Percentiles rank a stretch among this genome's conserved stretches.
These are phyloP conservation scores for Corythornis madagascariensis DNA, from an alignment of 2,113 vertebrate species.

Conservation along the genomic window DNA sequence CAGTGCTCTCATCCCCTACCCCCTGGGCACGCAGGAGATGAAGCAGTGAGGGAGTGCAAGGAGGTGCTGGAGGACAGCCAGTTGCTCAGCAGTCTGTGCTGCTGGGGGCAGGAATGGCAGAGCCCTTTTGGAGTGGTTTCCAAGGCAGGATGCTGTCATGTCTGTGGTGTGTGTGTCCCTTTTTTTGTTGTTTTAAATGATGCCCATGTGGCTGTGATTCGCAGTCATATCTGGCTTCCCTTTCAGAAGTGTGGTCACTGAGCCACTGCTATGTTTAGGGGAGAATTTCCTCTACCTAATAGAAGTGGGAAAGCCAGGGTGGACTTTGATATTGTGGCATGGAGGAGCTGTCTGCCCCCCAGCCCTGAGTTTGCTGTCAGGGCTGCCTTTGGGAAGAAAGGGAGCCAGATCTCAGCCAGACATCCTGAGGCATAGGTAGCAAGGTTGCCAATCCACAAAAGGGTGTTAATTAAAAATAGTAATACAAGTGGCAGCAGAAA, in stretches of 20 bases:
- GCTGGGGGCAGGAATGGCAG: not conserved
- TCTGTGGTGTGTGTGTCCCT: no score
- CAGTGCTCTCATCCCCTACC: not conserved
- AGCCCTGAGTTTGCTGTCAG: not conserved
- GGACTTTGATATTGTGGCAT: not conserved
- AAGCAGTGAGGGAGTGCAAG: not conserved
- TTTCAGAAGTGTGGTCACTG: fast-evolving
- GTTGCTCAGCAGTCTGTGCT: not conserved
- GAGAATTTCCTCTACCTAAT: not conserved
- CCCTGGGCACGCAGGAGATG: not conserved
- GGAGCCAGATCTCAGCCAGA: not conserved
- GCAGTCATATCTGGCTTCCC: not conserved
- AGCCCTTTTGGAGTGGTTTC: not conserved
- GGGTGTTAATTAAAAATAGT: not conserved
- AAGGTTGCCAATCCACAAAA: not conserved
- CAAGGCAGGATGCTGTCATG: not conserved
- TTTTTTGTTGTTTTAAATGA: not conserved
- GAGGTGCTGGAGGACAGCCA: not conserved
- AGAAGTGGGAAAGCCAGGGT: not conserved
- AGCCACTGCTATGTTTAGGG: not conserved
- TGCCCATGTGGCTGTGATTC: not conserved
- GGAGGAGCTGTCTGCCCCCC: not conserved
- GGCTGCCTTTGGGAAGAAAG: not conserved
- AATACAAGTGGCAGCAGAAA: not conserved
- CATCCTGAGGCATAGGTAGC: fast-evolving